Evolutionary conservation across 2,797 vertebrate species (phyloP), one percentile per base, ranked within the genome.

Genomic region (Dicrostonyx torquatus): DNA sequence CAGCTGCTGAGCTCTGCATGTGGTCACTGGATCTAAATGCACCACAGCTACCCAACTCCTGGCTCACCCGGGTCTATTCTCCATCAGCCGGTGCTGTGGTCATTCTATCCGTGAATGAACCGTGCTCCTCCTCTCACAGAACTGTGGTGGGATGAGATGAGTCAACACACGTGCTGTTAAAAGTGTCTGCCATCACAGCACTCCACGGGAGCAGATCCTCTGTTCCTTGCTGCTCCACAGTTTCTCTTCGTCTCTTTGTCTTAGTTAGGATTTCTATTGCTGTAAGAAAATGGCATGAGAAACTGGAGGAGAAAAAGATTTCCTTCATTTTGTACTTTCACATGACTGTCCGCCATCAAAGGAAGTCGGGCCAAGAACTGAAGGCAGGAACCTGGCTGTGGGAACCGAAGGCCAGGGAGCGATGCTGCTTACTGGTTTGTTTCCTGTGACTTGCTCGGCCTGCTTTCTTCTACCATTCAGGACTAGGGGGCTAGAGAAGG

Each of bases 41-140:
- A 1, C 20, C 11, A 26, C 31, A 43, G 77, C n/a, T 37, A 37
- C 24, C 20, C 70, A 53, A 34, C 58, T 62, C 37, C 37, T 45
- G 79, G 55, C 18, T 62, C 79, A 62, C 55, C 55, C 29, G 24
- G 55, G 40, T 9, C 10, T n/a, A 24, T 45, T 73, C 80, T 82
- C 62, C 62, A 31, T 7, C 31, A n/a, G n/a, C 31, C 40, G 68
- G 58, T 10, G 37, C 15, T 80, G 3, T 7, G 3, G 4, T 73
- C n/a, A 26, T 6, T 15, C 85, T 37, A 22, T 75, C 64, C 34
- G 3, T 40, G 6, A 58, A 55, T 14, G 50, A 78, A 80, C n/a
- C 4, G 0, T 14, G 22, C 20, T 34, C 48, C 48, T 64, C 26
- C 0, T 40, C 31, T 83, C 48, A 20, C 0, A 17, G 12, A 14